Base-by-base conservation (phyloP, 2,113 vertebrate genomes). In the Charadrius vociferus region DNA sequence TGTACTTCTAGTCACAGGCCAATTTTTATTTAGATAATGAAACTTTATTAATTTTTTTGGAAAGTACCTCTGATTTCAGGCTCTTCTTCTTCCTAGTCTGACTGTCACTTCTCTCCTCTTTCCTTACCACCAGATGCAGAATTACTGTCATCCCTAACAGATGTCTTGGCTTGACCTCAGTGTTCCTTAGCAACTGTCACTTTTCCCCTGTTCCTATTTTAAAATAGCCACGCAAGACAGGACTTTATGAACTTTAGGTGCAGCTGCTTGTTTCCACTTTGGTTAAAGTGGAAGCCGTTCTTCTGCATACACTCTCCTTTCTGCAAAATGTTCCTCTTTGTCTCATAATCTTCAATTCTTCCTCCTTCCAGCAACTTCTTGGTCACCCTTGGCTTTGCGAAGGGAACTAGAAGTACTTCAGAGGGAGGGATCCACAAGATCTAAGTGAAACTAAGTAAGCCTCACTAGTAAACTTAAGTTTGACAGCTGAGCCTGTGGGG, bases 41-140 rank as follows among this genome's bases (percentile, higher is more conserved):
- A 97, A 94, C 62, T 90, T 90, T 66, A 79, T 80, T 87, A 80
- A 56, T 80, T 95, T 96, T 95, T 95, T 94, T 95, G 95, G 97
- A 97, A 96, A 97, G 97, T 96, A 95, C 96, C 94, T 96, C 73
- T 88, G 74, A 85, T 94, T 93, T 96, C 62, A 77, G 59, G 10
- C 87, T 89, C 78, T 96, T 97, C 95, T 93, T 95, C 95, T 95
- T 96, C 62, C 94, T 80, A 89, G n/a, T 82, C 74, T n/a, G 7
- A 67, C 81, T 93, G 83, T 83, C 67, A 97, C 95, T 97, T 97
- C 95, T 94, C 90, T 70, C 95, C 95, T 90, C 75, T 96, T 96
- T 97, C 86, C 78, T 95, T 93, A 95, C 65, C 81, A 83, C n/a
- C 74, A 93, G 83, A 95, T 90, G 70, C 93, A 97, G 84, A 81